Base-by-base conservation (phyloP, 2,888 invertebrate genomes). In the Heliconius cydno region DNA sequence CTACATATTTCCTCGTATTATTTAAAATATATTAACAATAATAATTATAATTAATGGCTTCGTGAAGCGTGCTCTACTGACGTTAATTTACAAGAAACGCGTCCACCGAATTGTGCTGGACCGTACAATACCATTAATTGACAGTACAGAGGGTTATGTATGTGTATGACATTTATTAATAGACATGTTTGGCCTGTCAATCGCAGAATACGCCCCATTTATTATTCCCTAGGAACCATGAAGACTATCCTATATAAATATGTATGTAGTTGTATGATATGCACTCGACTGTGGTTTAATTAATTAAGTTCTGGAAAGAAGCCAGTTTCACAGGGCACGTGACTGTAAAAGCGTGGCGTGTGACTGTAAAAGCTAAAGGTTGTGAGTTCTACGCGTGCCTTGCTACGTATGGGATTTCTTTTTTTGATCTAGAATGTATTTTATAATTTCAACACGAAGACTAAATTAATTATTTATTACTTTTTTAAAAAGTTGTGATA, bases 161-260 rank as follows among this genome's bases (percentile, higher is more conserved):
- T 89, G 89, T 86, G 85, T 84, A 85, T 86, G 91, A 88, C 91
- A 86, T 86, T 88, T 89, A 90, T 90, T 90, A 89, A 90, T 90
- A 87, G 89, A 84, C 84, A 83, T 82, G 84, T 77, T 73, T 78
- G 82, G 77, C 78, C 79, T 79, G 84, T 85, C 85, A 83, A 85
- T 84, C 79, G 84, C 83, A 86, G 79, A 77, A 76, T 63, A 78
- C 65, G 72, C 76, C 68, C 82, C 82, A 79, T 80, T 83, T 83
- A 85, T 85, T 84, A 82, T 83, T 88, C 88, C 88, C 86, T 88
- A 87, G 87, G 85, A 87, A 86, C 52, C 70, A 71, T 79, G 72
- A 77, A 79, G 66, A 79, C 25, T 74, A 34, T 38, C 41, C 22
- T 30, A 30, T 73, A 52, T 28, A 34, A 22, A 15, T 52, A 67